Evolutionary conservation across 1,140 invertebrate genomes (phyloP), one percentile per base, ranked within the genome.

Genomic region (Dendrolimus punctatus): DNA sequence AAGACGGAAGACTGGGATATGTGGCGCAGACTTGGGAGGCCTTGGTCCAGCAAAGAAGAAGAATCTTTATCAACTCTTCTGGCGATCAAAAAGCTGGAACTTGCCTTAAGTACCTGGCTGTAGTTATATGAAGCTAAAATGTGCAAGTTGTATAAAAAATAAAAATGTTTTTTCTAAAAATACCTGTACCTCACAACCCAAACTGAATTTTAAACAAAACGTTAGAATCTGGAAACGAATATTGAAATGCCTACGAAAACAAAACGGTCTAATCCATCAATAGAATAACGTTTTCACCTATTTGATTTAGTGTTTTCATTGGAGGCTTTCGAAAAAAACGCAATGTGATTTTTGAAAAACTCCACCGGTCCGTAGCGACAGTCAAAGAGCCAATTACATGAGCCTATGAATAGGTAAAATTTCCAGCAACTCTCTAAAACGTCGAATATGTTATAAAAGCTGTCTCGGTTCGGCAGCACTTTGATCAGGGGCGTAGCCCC

Each of bases 301-400:
- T 58, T 58, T 45, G 56, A 58, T 52, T 49, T 53, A 53, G 41
- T 49, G 46, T 45, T 49, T 42, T 40, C 42, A 38, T 43, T 53
- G 49, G 36, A 49, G 46, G 45, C 43, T 41, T n/a, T 45, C 37
- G n/a, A 46, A 46, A 39, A 49, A 50, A 45, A 46, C 39, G 40
- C 41, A 41, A 57, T 41, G 10, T 54, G 6, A 6, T 40, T 49
- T 55, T 39, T 23, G 23, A 45, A 45, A 45, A n/a, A 10, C 23
- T 45, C n/a, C 49, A 40, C n/a, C 9, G 49, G 49, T 41, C 49
- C 44, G 10, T 44, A 36, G 48, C 9, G 40, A 23, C 49, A 48
- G 50, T 58, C 51, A 53, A 58, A 58, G 51, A 51, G 40, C 46
- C 56, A 58, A 53, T 58, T 58, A 58, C 51, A 23, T 40, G 42